Percentiles rank a stretch among this genome's conserved stretches.
Conservation (phyloP, 2,888 invertebrate genomes). For the Lasioglossum pauxillum region DNA sequence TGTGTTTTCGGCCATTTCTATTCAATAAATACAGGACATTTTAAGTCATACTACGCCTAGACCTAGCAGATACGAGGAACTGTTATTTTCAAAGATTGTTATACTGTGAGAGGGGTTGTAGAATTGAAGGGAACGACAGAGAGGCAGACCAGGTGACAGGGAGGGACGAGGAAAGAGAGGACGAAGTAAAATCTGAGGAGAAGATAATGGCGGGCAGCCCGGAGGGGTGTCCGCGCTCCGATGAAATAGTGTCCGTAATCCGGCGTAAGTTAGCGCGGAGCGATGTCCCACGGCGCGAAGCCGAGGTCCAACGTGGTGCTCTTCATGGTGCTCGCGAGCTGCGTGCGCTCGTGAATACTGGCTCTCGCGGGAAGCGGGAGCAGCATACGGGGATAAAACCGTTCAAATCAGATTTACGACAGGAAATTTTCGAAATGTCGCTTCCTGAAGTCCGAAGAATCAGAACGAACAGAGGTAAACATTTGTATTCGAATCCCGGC, state of each 20-base stretch:
- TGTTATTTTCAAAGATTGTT: neutral
- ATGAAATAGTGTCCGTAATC: conserved; percentile 78
- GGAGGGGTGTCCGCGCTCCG: conserved; percentile 60
- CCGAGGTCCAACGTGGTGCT: conserved; percentile 52
- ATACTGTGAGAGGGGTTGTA: neutral
- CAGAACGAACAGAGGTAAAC: neutral
- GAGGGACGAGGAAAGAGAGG: conserved; percentile 7
- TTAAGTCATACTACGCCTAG: neutral
- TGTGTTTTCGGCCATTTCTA: no score
- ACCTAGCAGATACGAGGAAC: neutral
- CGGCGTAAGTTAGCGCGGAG: conserved; percentile 78
- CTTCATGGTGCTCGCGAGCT: conserved; percentile 50
- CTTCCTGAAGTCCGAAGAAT: neutral
- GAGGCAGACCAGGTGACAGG: neutral
- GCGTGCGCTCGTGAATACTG: conserved; percentile 49
- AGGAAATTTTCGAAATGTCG: conserved; percentile 27
- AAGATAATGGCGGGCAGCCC: conserved; percentile 57
- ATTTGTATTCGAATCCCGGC: neutral
- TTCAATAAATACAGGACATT: no score
- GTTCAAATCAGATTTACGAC: conserved; percentile 21
- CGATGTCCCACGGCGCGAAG: conserved; percentile 80
- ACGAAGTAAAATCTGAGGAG: conserved; percentile 48
- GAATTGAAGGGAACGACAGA: neutral
- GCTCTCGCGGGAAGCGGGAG: conserved; percentile 18
- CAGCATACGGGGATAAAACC: conserved; percentile 16